These are phyloP conservation scores for Phaetusa simplex DNA, from an alignment of 2,113 vertebrate species.

Conservation along the genomic window DNA sequence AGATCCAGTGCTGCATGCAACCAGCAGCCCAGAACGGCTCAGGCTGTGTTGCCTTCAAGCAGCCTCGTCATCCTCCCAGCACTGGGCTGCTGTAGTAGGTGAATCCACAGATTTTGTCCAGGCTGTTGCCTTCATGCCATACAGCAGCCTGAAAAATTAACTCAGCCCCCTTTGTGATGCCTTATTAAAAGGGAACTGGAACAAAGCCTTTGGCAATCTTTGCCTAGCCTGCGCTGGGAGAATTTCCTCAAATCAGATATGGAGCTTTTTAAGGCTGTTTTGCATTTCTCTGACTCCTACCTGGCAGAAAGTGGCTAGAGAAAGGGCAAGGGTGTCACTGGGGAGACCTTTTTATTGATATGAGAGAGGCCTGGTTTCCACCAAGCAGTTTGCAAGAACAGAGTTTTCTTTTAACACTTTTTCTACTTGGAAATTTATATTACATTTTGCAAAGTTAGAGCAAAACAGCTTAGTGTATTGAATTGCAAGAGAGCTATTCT, in stretches of 20 bases:
- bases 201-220: neutral
- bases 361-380: neutral
- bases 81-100: neutral
- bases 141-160: slow-evolving; percentile 6
- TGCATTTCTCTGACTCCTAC: slow-evolving; percentile 33
- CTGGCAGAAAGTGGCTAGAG: slow-evolving; percentile 30
- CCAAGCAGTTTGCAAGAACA: neutral
- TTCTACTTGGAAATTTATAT: slow-evolving; percentile 3
- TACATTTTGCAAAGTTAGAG: neutral
- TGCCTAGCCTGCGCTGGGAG: neutral
- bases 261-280: slow-evolving; percentile 29
- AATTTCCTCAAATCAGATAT: slow-evolving; percentile 39
- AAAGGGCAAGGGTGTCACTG: neutral
- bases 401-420: slow-evolving; percentile 1
- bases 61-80: neutral
- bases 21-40: neutral
- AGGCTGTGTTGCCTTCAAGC: neutral
- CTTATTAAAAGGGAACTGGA: slow-evolving; percentile 12
- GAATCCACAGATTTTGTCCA: neutral
- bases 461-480: neutral
- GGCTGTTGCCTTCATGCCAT: neutral
- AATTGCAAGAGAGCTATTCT: slow-evolving; percentile 22
- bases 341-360: slow-evolving; percentile 1
- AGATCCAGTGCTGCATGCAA: neutral
- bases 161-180: neutral